A percentile compares a stretch with the other conserved stretches of the same genome.
Conservation (phyloP, 2,888 invertebrate genomes). For the Drosophila atripex region DNA sequence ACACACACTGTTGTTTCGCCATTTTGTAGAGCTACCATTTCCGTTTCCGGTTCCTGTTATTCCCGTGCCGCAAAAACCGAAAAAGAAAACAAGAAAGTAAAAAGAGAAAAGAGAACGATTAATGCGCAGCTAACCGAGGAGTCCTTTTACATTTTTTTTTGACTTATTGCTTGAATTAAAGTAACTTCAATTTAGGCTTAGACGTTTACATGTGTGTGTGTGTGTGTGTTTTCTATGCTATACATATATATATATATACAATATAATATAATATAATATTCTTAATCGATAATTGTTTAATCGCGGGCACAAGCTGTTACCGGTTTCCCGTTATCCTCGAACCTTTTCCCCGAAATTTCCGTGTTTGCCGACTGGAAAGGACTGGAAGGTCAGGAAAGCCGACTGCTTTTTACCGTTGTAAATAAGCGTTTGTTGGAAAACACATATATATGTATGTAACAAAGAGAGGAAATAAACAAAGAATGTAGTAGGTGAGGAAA, state of each 20-base stretch:
- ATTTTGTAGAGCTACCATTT: neutral
- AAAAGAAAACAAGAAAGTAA: no score
- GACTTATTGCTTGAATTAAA: conserved; percentile 28
- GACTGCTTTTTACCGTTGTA: conserved; percentile 30
- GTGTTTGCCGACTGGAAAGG: no score
- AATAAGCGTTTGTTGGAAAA: conserved; percentile 35
- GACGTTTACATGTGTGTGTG: conserved; percentile 19
- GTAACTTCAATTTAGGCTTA: conserved; percentile 44
- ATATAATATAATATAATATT: conserved; percentile 21
- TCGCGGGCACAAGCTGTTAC: conserved; percentile 7
- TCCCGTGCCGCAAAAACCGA: no score
- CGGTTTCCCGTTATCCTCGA: neutral
- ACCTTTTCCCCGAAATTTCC: no score
- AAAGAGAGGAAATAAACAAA: neutral
- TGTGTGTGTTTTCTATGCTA: conserved; percentile 24
- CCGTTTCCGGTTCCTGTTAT: neutral
- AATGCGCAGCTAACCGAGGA: neutral
- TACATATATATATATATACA: conserved; percentile 6
- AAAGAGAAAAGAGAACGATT: no score
- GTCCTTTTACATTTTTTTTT: neutral
- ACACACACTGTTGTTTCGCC: no score
- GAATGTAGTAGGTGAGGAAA: neutral
- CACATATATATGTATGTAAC: conserved; percentile 2
- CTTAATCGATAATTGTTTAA: conserved; percentile 33
- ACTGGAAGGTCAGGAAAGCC: no score